These are phyloP conservation scores for Tapirus indicus DNA, from an alignment of 2,797 vertebrate genomes.

Conservation along the genomic window DNA sequence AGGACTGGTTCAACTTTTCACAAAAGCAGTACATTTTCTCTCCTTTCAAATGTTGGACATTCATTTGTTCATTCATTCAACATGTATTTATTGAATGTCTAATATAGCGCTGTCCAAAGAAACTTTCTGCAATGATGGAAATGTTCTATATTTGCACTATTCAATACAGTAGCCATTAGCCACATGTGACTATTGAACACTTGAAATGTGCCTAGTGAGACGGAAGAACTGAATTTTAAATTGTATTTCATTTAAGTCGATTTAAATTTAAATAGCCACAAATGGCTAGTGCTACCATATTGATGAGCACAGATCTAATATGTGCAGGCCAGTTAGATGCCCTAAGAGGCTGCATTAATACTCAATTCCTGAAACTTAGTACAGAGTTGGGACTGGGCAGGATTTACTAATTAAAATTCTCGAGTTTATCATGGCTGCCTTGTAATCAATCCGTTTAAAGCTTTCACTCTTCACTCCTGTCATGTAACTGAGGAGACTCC, in stretches of 20 bases:
- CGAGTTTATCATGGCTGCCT: background rate
- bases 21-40: background rate
- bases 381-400: background rate
- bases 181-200: background rate
- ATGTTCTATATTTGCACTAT: background rate
- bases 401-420: constrained; percentile 47
- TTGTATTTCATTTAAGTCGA: background rate
- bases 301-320: background rate
- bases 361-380: background rate
- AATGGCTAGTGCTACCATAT: background rate
- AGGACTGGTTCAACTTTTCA: background rate
- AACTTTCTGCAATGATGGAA: background rate
- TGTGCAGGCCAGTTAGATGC: background rate
- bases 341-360: background rate
- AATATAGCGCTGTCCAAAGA: background rate
- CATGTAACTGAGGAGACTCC: background rate
- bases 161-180: background rate
- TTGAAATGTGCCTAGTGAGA: background rate
- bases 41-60: background rate
- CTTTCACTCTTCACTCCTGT: background rate
- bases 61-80: background rate
- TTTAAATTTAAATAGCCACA: background rate
- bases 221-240: background rate
- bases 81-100: background rate
- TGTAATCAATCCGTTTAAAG: constrained; percentile 28